These are phyloP conservation scores for Luffia ferchaultella DNA, from an alignment of 2,888 invertebrate species.

Conservation along the genomic window DNA sequence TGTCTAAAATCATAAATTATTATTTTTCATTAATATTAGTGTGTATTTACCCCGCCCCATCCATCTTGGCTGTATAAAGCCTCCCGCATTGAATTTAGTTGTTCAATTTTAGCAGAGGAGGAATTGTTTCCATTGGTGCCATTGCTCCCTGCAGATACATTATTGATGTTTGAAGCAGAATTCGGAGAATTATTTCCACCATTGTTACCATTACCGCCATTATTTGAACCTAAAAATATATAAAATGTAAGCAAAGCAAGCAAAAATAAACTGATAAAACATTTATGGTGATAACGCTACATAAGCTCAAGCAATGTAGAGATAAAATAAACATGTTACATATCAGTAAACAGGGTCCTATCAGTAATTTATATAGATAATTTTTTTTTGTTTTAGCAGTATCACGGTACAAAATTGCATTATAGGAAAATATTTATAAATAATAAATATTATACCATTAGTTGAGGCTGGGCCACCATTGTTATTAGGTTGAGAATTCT, in stretches of 20 bases:
- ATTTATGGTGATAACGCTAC: neutral
- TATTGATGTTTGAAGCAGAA: conserved; percentile 39
- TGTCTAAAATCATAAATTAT: neutral
- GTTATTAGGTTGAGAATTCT: conserved; percentile 55
- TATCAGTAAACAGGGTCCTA: neutral
- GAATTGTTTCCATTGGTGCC: conserved; percentile 63
- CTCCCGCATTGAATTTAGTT: conserved; percentile 90
- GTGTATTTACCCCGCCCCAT: conserved; percentile 85
- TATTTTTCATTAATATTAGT: conserved; percentile 1
- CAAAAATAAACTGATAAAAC: neutral
- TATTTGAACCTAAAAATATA: conserved; percentile 3
- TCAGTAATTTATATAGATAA: neutral
- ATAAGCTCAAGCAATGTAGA: neutral
- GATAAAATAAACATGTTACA: neutral
- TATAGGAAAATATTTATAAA: no score
- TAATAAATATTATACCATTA: conserved; percentile 42
- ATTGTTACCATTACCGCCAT: conserved; percentile 11
- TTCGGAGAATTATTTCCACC: conserved; percentile 55
- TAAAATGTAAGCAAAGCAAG: neutral
- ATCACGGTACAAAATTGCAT: neutral
- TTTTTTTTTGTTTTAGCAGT: neutral
- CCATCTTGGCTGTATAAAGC: conserved; percentile 91
- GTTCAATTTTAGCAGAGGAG: conserved; percentile 84
- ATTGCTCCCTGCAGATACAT: conserved; percentile 40
- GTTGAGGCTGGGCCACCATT: conserved; percentile 46